Base-by-base conservation (phyloP, 2,113 vertebrate species). In the Piaya cayana region DNA sequence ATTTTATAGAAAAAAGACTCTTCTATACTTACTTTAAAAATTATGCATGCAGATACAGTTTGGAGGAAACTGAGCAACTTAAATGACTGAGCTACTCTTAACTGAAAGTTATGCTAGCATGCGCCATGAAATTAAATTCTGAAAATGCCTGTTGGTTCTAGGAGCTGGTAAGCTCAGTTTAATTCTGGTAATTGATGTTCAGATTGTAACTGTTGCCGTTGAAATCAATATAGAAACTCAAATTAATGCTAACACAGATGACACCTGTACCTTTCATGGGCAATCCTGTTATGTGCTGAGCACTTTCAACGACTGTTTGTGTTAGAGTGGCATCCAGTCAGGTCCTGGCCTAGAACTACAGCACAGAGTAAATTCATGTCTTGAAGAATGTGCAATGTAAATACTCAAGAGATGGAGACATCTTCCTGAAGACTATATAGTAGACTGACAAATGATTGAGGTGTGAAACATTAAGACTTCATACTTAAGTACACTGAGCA, bases 261-360 rank as follows among this genome's bases (percentile, higher is more conserved):
- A 34, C 26, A 62, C 42, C 18, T 69, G 25, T 3, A 8, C 53
- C 29, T 86, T 82, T 55, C 17, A 49, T 36, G 21, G 25, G 7
- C 0, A 0, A 58, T 92, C 15, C 22, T 74, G 10, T 59, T 45
- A 8, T 0, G 0, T 43, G 68, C 32, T 79, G 27, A 95, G 47
- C 29, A 27, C 32, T 75, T 68, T 25, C n/a, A 86, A 1, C 16
- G 1, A 1, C 5, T 79, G 22, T 49, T 52, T 27, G 21, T 70
- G 47, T 49, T 76, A 43, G 15, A 39, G 52, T 11, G 21, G 36
- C 45, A 70, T 72, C 39, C 45, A n/a, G 30, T 63, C 42, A 36
- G 17, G 9, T 87, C 34, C 26, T 56, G 47, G 23, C 22, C 43
- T 45, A 32, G 68, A 86, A 8, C 50, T 65, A 20, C 17, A 50